Percentiles rank a stretch among this genome's conserved stretches.
phyloP scores from a whole-genome alignment of 2,797 vertebrate species.

The Eupleurogrammus muticus region DNA sequence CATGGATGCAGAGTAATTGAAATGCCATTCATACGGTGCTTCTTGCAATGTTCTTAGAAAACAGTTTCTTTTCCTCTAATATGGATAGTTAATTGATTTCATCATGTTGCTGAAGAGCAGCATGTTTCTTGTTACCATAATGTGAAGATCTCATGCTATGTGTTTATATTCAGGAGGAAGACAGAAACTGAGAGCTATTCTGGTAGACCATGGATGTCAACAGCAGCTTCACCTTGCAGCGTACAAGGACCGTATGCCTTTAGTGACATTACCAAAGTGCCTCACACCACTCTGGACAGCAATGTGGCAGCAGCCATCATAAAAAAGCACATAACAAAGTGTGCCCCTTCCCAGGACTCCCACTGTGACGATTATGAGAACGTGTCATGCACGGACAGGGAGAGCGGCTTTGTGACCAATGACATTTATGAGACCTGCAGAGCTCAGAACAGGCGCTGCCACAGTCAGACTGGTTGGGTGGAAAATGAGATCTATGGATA shows the following conservation, averaged over 20 bases:
- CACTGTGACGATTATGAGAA: constrained; percentile 85
- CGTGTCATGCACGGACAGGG: constrained; percentile 72
- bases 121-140: not conserved
- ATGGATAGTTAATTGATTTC: not conserved
- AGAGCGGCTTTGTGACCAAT: constrained; percentile 93
- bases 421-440: constrained; percentile 93
- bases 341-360: constrained; percentile 52
- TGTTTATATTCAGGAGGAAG: constrained; percentile 79
- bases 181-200: constrained; percentile 67
- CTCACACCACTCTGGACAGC: constrained; percentile 81
- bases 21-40: not conserved
- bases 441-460: constrained; percentile 69
- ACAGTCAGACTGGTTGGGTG: constrained; percentile 89
- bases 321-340: constrained; percentile 80
- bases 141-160: not conserved
- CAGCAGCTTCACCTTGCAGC: constrained; percentile 71
- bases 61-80: not conserved
- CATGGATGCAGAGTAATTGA: not conserved
- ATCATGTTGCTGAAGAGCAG: not conserved
- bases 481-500: constrained; percentile 89
- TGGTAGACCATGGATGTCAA: constrained; percentile 82
- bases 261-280: constrained; percentile 86
- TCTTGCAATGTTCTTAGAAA: not conserved
- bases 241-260: constrained; percentile 84
- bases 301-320: constrained; percentile 78